Base-by-base conservation (phyloP, 2,888 invertebrate genomes). In the Hoplodrina blanda region DNA sequence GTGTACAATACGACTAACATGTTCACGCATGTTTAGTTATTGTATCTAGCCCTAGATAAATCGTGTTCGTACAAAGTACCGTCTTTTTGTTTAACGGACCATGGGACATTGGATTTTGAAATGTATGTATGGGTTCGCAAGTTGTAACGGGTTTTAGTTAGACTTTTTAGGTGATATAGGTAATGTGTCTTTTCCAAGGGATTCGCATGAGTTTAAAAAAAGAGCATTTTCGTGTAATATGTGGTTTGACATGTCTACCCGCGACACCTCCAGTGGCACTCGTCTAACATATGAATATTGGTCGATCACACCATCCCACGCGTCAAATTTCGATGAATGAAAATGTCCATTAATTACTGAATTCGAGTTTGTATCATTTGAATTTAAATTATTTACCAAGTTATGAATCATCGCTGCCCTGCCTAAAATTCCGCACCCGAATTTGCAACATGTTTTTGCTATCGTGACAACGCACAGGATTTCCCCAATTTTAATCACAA, bases 351-450 rank as follows among this genome's bases (percentile, higher is more conserved):
- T 54, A 69, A 59, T 69, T 44, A 61, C 41, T 17, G 46, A 15
- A 46, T 49, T 54, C 19, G 7, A 44, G 44, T 46, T 37, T 11
- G 13, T 37, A 46, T 37, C 19, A 46, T 19, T 33, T 69, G 72
- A 57, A 67, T 73, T 54, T 6, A 17, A 57, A 69, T 76, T 33
- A 59, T 11, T 11, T 33, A 17, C 17, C 7, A 41, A 62, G 15
- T 11, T 19, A 53, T 78, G 72, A 80, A 55, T 80, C 67, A 80
- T 59, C 19, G 20, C 3, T 41, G 63, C 57, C 73, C 61, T 49
- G 53, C 69, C 66, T 67, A 54, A 60, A 37, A 53, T 19, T 15
- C 49, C 66, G 13, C 63, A n/a, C 68, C 62, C 53, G 20, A 50
- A 41, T n/a, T 57, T 19, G 49, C 50, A 56, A 37, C 20, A 55